Conservation (phyloP, 1,140 invertebrate genomes). For the Zaprionus ornatus region DNA sequence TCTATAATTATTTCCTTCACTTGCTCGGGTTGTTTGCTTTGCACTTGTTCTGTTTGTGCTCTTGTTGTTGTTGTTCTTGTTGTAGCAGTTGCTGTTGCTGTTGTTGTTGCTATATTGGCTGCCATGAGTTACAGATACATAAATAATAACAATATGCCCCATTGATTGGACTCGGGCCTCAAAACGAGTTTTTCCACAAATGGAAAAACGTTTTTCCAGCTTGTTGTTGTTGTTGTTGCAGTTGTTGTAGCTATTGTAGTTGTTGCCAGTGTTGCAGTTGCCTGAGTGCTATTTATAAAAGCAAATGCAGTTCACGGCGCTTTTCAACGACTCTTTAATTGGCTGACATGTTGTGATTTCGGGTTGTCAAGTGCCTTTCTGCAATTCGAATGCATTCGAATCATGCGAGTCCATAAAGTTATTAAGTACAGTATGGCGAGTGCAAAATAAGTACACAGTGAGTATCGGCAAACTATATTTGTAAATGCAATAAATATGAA, state of each 20-base stretch:
- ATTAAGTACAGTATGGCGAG: neutral
- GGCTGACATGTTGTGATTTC: slow-evolving; percentile 79
- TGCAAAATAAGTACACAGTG: neutral
- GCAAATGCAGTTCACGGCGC: slow-evolving; percentile 38
- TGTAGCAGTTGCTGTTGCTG: slow-evolving; percentile 45
- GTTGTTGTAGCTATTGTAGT: slow-evolving; percentile 26
- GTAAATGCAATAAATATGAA: too few relatives aligned
- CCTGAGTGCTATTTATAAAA: slow-evolving; percentile 39
- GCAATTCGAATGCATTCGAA: slow-evolving; percentile 42
- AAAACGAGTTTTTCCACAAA: slow-evolving; percentile 68
- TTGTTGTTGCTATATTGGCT: slow-evolving; percentile 45
- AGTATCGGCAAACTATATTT: too few relatives aligned
- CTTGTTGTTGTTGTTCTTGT: slow-evolving; percentile 8
- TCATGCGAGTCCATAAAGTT: slow-evolving; percentile 15
- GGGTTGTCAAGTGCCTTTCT: slow-evolving; percentile 59
- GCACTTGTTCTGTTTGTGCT: slow-evolving; percentile 49
- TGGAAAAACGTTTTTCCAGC: slow-evolving; percentile 50
- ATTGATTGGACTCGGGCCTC: slow-evolving; percentile 61
- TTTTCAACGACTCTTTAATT: slow-evolving; percentile 74
- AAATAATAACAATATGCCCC: slow-evolving; percentile 75
- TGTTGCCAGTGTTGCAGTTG: slow-evolving; percentile 29
- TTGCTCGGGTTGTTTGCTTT: slow-evolving; percentile 31
- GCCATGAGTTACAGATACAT: slow-evolving; percentile 78
- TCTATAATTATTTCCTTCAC: slow-evolving; percentile 59
- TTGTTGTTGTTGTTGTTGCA: slow-evolving; percentile 57